Percentiles rank a stretch among this genome's conserved stretches.
phyloP scores from a whole-genome alignment of 37 sponge, comb jelly and placozoan species.

The Petrosia ficiformis region DNA sequence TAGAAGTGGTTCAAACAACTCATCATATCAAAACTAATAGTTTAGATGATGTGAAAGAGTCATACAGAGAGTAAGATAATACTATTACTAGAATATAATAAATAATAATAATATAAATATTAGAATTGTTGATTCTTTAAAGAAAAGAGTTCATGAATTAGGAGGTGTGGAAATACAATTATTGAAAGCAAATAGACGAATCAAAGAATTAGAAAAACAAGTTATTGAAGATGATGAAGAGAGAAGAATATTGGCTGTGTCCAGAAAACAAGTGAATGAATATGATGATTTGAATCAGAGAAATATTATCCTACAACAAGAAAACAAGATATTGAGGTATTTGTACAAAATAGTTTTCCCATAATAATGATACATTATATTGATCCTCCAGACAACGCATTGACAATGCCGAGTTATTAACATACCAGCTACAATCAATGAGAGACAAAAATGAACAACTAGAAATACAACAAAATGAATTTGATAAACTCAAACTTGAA shows the following conservation, averaged over 20 bases:
- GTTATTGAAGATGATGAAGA: neutral
- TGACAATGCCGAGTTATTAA: constrained; percentile 20
- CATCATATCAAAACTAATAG: too few species aligned
- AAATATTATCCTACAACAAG: neutral
- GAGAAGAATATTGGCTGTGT: neutral
- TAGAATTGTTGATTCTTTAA: too few species aligned
- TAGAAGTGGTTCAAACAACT: too few species aligned
- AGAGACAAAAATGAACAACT: constrained; percentile 22
- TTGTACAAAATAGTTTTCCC: neutral
- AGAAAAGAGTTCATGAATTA: constrained; percentile 2
- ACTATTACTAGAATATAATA: constrained; percentile 17
- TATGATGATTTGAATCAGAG: neutral
- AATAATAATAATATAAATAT: too few species aligned
- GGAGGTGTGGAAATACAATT: neutral
- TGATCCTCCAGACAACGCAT: neutral
- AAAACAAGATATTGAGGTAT: neutral
- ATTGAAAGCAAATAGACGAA: too few species aligned
- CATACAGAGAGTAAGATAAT: neutral
- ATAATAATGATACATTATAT: neutral
- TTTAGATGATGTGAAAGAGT: too few species aligned
- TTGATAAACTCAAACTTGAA: neutral
- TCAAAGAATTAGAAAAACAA: neutral
- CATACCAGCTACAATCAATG: constrained; percentile 19
- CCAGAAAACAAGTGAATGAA: neutral
- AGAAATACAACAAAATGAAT: neutral